These are phyloP conservation scores for Platichthys stellatus DNA, from an alignment of 2,113 vertebrate species.

Conservation along the genomic window DNA sequence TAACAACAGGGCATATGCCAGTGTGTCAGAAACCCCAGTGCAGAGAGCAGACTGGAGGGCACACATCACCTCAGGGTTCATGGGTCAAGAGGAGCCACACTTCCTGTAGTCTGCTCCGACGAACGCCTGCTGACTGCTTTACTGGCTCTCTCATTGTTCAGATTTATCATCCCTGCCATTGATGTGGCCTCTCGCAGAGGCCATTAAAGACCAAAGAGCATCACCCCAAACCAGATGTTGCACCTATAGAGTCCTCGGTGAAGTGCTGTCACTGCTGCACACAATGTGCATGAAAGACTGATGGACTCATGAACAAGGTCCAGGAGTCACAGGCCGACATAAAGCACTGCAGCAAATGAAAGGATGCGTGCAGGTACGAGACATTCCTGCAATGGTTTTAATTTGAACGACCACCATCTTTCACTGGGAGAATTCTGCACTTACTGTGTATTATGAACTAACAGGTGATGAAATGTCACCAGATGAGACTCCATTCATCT, in stretches of 20 bases:
- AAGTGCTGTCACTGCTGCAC: conserved; percentile 44
- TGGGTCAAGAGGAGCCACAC: conserved; percentile 78
- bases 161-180: conserved; percentile 76
- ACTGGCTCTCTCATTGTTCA: conserved; percentile 75
- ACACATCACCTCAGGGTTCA: conserved; percentile 67
- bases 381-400: conserved; percentile 38
- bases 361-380: conserved; percentile 26
- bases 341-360: conserved; percentile 48
- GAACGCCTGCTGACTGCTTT: conserved; percentile 69
- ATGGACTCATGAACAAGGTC: conserved; percentile 40
- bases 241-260: conserved; percentile 50
- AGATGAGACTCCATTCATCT: background rate
- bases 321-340: conserved; percentile 34
- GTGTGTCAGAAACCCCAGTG: conserved; percentile 21
- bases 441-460: conserved; percentile 3
- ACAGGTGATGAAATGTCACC: background rate
- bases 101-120: conserved; percentile 74
- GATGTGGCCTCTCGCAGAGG: conserved; percentile 70
- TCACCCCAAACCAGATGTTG: conserved; percentile 80
- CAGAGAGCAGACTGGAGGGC: conserved; percentile 48
- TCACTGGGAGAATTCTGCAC: background rate
- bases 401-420: conserved; percentile 22
- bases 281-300: conserved; percentile 56
- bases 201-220: conserved; percentile 80
- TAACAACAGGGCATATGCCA: background rate